A percentile compares a stretch with the other conserved stretches of the same genome.
phyloP scores from a whole-genome alignment of 2,113 vertebrate genomes.

The Petroica traversi region DNA sequence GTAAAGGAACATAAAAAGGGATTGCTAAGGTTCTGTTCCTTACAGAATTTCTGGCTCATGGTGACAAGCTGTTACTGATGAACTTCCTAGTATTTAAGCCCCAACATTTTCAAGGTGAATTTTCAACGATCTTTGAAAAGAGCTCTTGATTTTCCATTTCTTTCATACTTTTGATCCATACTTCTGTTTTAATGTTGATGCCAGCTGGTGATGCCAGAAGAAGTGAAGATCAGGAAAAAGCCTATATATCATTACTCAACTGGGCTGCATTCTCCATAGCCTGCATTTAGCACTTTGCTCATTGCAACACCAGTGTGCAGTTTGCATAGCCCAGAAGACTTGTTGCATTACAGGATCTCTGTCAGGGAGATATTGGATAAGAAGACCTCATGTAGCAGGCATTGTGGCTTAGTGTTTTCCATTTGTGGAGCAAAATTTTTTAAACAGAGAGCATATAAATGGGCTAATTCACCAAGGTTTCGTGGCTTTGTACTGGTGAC shows the following conservation, averaged over 20 bases:
- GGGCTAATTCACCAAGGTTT: not conserved
- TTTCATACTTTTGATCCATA: not conserved
- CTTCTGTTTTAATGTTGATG: not conserved
- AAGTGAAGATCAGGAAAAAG: not conserved
- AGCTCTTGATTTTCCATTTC: not conserved
- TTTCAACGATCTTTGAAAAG: not conserved
- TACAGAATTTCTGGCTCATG: not conserved
- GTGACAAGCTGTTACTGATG: not conserved
- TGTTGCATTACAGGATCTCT: not conserved
- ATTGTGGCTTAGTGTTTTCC: not conserved
- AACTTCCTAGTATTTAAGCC: not conserved
- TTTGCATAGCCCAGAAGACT: not conserved
- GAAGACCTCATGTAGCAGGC: not conserved
- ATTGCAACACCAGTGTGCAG: not conserved
- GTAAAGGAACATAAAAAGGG: not conserved
- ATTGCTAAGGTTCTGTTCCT: not conserved
- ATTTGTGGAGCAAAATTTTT: not conserved
- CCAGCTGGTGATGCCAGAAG: not conserved
- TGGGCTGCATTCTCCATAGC: not conserved
- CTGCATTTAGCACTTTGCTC: not conserved
- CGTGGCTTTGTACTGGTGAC: not conserved
- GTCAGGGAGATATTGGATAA: not conserved
- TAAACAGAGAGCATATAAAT: not conserved
- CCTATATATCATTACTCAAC: not conserved
- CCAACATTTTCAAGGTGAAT: not conserved